Evolutionary conservation across 2,113 vertebrate genomes (phyloP).

Genomic region (Podocnemis expansa): DNA sequence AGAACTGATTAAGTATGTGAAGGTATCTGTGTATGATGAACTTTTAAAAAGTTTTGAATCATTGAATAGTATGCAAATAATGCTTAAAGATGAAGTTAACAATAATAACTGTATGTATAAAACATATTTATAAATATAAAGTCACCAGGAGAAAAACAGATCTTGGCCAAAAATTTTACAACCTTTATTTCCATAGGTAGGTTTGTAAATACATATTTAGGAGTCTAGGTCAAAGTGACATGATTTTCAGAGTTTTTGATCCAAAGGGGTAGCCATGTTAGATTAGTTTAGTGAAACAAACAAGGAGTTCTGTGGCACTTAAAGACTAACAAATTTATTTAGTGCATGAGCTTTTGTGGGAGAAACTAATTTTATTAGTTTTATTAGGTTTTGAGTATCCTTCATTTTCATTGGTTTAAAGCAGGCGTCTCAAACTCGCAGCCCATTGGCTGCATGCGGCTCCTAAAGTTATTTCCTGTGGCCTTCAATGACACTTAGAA

Average conservation of each 20-base stretch:
- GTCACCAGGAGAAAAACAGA: constrained; percentile 16
- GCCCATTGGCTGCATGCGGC: too few relatives aligned
- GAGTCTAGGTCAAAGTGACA: background rate
- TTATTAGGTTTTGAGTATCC: background rate
- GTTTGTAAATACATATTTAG: background rate
- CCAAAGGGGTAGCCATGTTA: too few relatives aligned
- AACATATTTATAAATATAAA: background rate
- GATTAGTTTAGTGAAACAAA: too few relatives aligned
- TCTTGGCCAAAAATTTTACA: background rate
- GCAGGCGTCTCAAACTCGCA: too few relatives aligned
- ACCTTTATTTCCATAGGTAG: background rate
- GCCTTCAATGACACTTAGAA: too few relatives aligned
- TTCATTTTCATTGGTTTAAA: background rate
- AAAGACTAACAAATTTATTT: too few relatives aligned
- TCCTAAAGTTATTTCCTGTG: too few relatives aligned
- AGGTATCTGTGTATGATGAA: background rate
- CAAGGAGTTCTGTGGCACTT: too few relatives aligned
- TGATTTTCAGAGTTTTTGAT: background rate
- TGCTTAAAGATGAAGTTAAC: background rate
- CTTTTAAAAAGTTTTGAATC: background rate
- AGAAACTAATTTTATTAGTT: too few relatives aligned
- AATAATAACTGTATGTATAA: background rate
- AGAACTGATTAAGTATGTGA: background rate
- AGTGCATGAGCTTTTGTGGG: too few relatives aligned
- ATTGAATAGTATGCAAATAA: background rate